Base-by-base conservation (phyloP, 1,140 invertebrate species). In the Drosophila bocki region DNA sequence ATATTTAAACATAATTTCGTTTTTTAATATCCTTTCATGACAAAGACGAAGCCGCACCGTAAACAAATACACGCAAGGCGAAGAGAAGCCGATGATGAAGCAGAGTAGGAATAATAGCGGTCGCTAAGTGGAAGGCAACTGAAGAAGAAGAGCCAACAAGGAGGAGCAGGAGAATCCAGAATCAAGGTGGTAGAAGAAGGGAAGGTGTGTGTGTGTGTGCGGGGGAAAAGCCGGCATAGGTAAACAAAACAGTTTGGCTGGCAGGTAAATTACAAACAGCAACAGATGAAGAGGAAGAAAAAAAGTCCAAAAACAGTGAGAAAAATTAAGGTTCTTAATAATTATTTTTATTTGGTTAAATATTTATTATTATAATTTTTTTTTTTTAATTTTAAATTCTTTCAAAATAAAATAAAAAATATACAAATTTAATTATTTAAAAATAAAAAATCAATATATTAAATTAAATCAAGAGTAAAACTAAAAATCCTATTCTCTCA, bases 1-100 rank as follows among this genome's bases (percentile, higher is more conserved):
- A 88, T 84, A 87, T 87, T 88, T 87, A 80, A 87, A 83, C 82
- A 83, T 87, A 87, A 87, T 87, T 80, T 87, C 67, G 67, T 80
- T 88, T 90, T 85, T 88, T 85, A 85, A 79, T 90, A 88, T 90
- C 78, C 85, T 88, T 75, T 72, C 80, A 71, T 71, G 84, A 68
- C 75, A 77, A 77, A 77, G 75, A 50, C 56, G 62, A 78, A 56
- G 75, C 75, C 75, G 75, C 64, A 7, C 48, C 58, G 50, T 74
- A 72, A 74, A 72, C 54, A 74, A 74, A 59, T 44, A 71, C 67
- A 59, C 42, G 17, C 22, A 65, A 37, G 19, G 45, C 37, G 37
- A 33, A 72, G 42, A 37, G 42, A 54, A 47, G n/a, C 48, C 22
- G 22, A 62, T 44, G 29, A 51, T 59, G 26, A 58, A 19, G 60